Conservation (phyloP, 2,797 vertebrate genomes). For the Bufotes viridis region DNA sequence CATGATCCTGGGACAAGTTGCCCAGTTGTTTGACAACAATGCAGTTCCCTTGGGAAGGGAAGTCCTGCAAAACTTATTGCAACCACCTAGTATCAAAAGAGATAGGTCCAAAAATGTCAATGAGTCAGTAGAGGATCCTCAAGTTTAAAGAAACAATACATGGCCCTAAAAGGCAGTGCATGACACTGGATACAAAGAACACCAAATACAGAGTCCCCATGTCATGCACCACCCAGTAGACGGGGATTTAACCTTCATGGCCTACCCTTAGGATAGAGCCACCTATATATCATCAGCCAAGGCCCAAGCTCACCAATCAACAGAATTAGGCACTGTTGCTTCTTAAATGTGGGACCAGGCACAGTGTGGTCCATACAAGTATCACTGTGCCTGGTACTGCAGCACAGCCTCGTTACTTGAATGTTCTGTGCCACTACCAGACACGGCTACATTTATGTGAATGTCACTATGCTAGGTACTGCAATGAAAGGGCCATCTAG, state of each 20-base stretch:
- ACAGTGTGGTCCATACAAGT: background rate
- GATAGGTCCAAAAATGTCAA: background rate
- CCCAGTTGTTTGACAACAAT: background rate
- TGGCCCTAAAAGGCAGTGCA: too few species aligned
- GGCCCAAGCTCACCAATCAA: background rate
- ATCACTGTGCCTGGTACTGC: background rate
- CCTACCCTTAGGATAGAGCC: too few species aligned
- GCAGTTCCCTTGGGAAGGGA: background rate
- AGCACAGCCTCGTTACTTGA: background rate
- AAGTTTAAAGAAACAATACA: too few species aligned
- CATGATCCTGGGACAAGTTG: background rate
- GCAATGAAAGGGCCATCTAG: background rate
- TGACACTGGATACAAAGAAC: background rate
- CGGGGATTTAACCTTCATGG: too few species aligned
- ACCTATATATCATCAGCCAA: background rate
- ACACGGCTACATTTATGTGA: background rate
- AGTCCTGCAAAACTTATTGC: background rate
- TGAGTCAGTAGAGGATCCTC: background rate
- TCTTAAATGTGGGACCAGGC: too few species aligned
- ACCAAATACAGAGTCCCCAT: background rate
- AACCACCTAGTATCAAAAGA: background rate
- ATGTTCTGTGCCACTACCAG: background rate
- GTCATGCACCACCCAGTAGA: too few species aligned
- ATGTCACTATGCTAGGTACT: background rate
- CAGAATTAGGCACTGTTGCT: background rate